These are phyloP conservation scores for Xenentodon cancila DNA, from an alignment of 2,797 vertebrate species.

Conservation along the genomic window DNA sequence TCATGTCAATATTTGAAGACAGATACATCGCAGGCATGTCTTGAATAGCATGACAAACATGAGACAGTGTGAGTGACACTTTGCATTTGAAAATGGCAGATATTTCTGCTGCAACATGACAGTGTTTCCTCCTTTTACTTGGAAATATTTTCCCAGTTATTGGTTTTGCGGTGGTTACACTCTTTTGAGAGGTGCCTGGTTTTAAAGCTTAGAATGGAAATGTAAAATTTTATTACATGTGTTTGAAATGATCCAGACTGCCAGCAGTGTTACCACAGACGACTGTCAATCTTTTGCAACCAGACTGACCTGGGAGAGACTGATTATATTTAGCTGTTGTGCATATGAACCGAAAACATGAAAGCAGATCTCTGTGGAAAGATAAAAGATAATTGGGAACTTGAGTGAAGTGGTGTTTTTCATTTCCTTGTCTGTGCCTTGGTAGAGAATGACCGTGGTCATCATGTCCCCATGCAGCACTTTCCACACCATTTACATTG, in stretches of 20 bases:
- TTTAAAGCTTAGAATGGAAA: constrained; percentile 71
- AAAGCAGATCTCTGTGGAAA: constrained; percentile 64
- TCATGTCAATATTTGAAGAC: constrained; percentile 74
- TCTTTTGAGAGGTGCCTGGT: constrained; percentile 50
- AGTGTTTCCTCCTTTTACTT: constrained; percentile 61
- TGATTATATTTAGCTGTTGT: constrained; percentile 73
- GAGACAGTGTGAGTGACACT: constrained; percentile 67
- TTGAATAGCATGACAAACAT: constrained; percentile 61
- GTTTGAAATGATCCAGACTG: constrained; percentile 46
- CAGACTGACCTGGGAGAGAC: constrained; percentile 59
- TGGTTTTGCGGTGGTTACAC: constrained; percentile 52
- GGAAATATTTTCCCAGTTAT: constrained; percentile 56
- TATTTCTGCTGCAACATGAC: constrained; percentile 71
- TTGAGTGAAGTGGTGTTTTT: constrained; percentile 68
- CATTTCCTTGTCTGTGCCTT: constrained; percentile 65
- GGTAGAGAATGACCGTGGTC: constrained; percentile 68
- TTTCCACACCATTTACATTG: constrained; percentile 82
- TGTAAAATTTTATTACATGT: constrained; percentile 60
- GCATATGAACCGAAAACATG: constrained; percentile 66
- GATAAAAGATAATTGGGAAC: constrained; percentile 73
- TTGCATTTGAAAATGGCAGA: constrained; percentile 62
- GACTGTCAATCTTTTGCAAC: constrained; percentile 67
- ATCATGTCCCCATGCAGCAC: constrained; percentile 71
- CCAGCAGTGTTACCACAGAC: constrained; percentile 61
- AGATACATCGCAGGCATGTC: constrained; percentile 60